Evolutionary conservation across 1,140 invertebrate species (phyloP), one percentile per base, ranked within the genome.

Genomic region (Holcopasites calliopsidis): DNA sequence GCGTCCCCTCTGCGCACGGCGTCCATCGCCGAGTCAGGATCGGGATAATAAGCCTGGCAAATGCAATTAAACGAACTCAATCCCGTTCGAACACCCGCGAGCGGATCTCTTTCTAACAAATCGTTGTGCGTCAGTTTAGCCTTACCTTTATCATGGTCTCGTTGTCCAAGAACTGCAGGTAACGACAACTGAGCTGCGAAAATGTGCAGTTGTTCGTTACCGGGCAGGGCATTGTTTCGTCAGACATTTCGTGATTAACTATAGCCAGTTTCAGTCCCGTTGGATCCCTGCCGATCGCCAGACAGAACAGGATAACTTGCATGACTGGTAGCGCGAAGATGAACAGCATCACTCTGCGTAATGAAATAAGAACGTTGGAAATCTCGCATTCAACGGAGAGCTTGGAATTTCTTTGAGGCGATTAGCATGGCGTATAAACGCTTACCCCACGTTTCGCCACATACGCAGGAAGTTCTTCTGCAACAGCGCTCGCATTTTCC

Each of bases 231-330:
- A 91, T 90, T 84, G 93, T 92, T 66, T 93, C 88, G 42, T 93
- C 93, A 62, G 93, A 91, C 76, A 96, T 93, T 92, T 98, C 97
- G 50, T 94, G 90, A 89, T 98, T 98, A 4, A 98, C 96, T 64
- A 99, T 93, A 35, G 96, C 97, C 86, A 99, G 83, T 78, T 94
- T 94, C 0, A 99, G 93, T 54, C 96, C 95, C 60, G 94, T 95
- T 0, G 98, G 98, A 87, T 98, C 96, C 33, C 96, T 94, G 70
- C 98, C 98, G 80, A 99, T 98, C 28, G 97, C 97, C 77, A 98
- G 88, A 90, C 98, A 99, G 93, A 99, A 99, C 4, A 99, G 93
- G 55, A 98, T 96, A n/a, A 97, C 97, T 93, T 99, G 97, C 91
- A 97, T 95, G 2, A 97, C 96, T 38, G 98, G 98, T 82, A 99